Evolutionary conservation across 2,113 vertebrate genomes (phyloP).

Genomic region (Hemibagrus wyckioides): DNA sequence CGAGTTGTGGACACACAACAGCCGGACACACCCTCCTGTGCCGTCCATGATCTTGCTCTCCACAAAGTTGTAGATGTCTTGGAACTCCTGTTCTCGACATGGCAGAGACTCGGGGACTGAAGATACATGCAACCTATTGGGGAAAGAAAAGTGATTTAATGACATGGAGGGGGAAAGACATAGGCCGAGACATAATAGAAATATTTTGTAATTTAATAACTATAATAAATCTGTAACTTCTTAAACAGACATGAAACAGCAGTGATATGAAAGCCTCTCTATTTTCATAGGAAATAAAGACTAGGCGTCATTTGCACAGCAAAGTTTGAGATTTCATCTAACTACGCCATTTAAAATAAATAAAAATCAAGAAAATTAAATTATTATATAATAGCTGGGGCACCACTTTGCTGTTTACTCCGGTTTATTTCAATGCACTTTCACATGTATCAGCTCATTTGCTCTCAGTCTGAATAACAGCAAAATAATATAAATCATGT

Average conservation of each 20-base stretch:
- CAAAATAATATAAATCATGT: neutral
- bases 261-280: neutral
- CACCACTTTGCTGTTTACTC: neutral
- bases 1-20: neutral
- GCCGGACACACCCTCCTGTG: constrained; percentile 88
- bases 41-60: constrained; percentile 91
- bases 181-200: too few relatives aligned
- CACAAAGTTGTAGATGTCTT: constrained; percentile 94
- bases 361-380: too few relatives aligned
- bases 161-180: neutral
- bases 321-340: neutral
- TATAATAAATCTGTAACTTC: neutral
- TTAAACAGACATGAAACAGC: neutral
- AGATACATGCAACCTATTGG: constrained; percentile 86
- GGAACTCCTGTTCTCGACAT: constrained; percentile 95
- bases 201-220: neutral
- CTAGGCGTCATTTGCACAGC: neutral
- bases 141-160: constrained; percentile 18
- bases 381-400: neutral
- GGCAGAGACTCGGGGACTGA: constrained; percentile 89
- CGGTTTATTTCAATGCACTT: neutral
- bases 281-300: neutral
- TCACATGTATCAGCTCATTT: neutral
- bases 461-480: neutral
- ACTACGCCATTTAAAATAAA: neutral